Conservation (phyloP, 2,888 invertebrate species). For the Eremobia ochroleuca region DNA sequence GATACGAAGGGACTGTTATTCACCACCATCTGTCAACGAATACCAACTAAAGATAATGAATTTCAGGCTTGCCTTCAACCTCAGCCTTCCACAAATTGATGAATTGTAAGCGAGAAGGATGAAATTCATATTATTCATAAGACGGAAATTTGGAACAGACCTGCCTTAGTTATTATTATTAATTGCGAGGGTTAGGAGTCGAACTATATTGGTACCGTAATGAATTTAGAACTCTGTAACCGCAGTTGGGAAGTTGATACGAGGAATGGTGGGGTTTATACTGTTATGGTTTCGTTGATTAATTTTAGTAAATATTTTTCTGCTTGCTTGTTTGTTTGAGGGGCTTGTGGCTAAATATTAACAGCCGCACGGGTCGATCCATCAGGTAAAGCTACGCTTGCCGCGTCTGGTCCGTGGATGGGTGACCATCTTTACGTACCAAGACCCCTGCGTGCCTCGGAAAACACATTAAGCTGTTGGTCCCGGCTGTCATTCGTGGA, state of each 20-base stretch:
- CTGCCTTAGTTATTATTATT: conserved; percentile 53
- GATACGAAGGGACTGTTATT: not conserved
- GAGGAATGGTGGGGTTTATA: conserved; percentile 7
- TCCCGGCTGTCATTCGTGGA: no score
- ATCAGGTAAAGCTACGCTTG: no score
- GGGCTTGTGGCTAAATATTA: no score
- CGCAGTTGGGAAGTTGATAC: conserved; percentile 39
- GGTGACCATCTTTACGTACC: no score
- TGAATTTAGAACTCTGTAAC: conserved; percentile 42
- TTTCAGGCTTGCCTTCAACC: conserved; percentile 17
- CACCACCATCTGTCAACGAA: conserved; percentile 17
- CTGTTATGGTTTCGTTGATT: conserved; percentile 26
- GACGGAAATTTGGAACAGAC: conserved; percentile 49
- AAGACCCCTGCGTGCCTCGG: no score
- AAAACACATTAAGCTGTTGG: no score
- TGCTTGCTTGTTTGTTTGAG: not conserved
- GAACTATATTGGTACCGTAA: conserved; percentile 74
- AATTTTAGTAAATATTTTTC: not conserved
- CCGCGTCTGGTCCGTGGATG: no score
- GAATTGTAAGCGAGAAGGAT: conserved; percentile 45
- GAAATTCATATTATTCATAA: conserved; percentile 56
- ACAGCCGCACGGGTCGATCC: no score
- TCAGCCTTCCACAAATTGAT: conserved; percentile 46
- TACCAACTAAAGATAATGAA: conserved; percentile 20
- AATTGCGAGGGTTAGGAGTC: conserved; percentile 64